These are phyloP conservation scores for Syngnathus typhle DNA, from an alignment of 2,113 vertebrate genomes.

Conservation along the genomic window DNA sequence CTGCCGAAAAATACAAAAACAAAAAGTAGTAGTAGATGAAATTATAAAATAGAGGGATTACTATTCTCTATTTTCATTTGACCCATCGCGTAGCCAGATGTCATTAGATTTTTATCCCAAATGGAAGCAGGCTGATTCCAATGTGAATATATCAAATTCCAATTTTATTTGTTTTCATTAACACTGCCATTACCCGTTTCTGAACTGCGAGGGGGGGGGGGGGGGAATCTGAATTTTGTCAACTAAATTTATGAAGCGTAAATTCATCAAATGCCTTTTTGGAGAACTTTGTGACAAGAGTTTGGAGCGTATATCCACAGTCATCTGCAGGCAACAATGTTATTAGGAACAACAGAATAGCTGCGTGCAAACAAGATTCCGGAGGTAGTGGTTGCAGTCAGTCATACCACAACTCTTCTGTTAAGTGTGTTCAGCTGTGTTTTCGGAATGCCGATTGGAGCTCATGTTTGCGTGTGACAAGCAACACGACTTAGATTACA, in stretches of 20 bases:
- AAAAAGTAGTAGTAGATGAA: too few species aligned
- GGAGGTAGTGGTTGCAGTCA: conserved; percentile 16
- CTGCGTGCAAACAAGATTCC: conserved; percentile 24
- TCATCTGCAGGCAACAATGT: conserved; percentile 18
- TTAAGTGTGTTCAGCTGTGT: conserved; percentile 9
- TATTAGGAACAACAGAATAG: conserved; percentile 21
- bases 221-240: background rate
- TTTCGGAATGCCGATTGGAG: conserved; percentile 10
- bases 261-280: conserved; percentile 6
- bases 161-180: background rate
- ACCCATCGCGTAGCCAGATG: too few species aligned
- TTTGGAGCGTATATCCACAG: background rate
- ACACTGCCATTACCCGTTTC: background rate
- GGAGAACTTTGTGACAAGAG: conserved; percentile 25
- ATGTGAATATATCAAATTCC: background rate
- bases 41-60: too few species aligned
- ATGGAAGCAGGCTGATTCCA: background rate
- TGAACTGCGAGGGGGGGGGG: background rate
- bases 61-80: too few species aligned
- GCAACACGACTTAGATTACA: background rate
- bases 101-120: background rate
- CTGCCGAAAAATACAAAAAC: too few species aligned
- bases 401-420: conserved; percentile 11
- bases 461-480: conserved; percentile 4
- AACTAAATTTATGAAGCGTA: background rate